Evolutionary conservation across 2,797 vertebrate genomes (phyloP).

Genomic region (Pelodytes ibericus): DNA sequence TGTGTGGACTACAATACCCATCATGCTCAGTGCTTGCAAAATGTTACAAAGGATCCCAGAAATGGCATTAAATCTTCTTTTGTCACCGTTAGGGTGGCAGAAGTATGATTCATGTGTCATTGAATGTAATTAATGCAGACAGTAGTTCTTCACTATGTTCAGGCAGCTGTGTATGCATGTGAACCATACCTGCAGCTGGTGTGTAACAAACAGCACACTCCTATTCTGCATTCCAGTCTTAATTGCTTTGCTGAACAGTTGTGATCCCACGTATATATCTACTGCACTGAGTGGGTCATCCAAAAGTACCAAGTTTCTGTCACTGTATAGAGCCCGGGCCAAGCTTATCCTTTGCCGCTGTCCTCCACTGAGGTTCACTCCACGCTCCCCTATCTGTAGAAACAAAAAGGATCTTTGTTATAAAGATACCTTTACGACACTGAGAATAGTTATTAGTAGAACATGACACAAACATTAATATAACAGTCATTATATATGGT

Average conservation of each 20-base stretch:
- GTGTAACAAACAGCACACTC: constrained; percentile 83
- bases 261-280: constrained; percentile 76
- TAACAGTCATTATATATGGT: too few species aligned
- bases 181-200: constrained; percentile 77
- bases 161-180: background rate
- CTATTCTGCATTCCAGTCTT: constrained; percentile 64
- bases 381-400: constrained; percentile 80
- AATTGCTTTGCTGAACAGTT: constrained; percentile 78
- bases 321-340: constrained; percentile 81
- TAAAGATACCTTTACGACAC: too few species aligned
- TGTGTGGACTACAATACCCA: too few species aligned
- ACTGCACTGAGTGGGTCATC: constrained; percentile 85
- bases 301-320: constrained; percentile 76
- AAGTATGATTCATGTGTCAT: background rate
- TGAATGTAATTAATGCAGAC: background rate
- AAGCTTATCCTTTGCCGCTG: constrained; percentile 82
- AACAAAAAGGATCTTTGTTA: background rate
- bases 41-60: too few species aligned
- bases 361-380: constrained; percentile 81
- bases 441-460: too few species aligned
- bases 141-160: constrained; percentile 5
- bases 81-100: background rate
- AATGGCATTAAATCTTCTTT: too few species aligned
- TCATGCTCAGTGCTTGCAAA: too few species aligned
- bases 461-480: too few species aligned